Base-by-base conservation (phyloP, 2,797 vertebrate species). In the Muraenolepis orangiensis region DNA sequence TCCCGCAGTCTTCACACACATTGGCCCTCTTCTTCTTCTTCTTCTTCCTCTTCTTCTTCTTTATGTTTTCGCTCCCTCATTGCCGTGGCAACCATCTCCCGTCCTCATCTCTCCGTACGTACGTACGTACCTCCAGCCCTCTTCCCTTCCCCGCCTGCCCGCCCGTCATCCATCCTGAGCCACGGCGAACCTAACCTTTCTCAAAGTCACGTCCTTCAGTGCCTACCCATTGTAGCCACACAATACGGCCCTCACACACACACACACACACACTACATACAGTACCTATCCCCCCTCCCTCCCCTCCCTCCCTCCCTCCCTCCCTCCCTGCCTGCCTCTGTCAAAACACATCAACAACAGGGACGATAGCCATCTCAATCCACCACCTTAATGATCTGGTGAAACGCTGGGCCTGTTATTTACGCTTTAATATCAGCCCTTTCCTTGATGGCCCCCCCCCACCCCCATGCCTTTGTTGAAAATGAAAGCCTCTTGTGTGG, bases 361-460 rank as follows among this genome's bases (percentile, higher is more conserved):
- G 61, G 66, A 76, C 76, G 72, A 87, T 86, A 87, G 84, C 73
- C 78, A 82, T 89, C 87, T 87, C 79, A 87, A 90, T 87, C 88
- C 85, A 78, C 78, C 82, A n/a, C 64, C 26, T 26, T 77, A 90
- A 91, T 83, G 83, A 86, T 80, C 82, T 64, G 29, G 28, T 67
- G 80, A 86, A 89, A 87, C 86, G 78, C 81, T 71, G 73, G 72
- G 81, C 88, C 88, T 87, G 64, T 89, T 68, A 82, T 91, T 88
- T 82, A 81, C 81, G 86, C 80, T 88, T 84, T 89, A 81, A 87
- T 91, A 88, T 90, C 66, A n/a, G 36, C 81, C 88, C 82, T 87
- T 75, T 80, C 88, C 82, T 87, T 75, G 75, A 75, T 84, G 75
- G 71, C 80, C 66, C 76, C 84, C 80, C 88, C 86, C 78, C 85